A percentile compares a stretch with the other conserved stretches of the same genome.
Evolutionary conservation across 1,140 invertebrate genomes (phyloP).

Genomic region (Drosophila navojoa): DNA sequence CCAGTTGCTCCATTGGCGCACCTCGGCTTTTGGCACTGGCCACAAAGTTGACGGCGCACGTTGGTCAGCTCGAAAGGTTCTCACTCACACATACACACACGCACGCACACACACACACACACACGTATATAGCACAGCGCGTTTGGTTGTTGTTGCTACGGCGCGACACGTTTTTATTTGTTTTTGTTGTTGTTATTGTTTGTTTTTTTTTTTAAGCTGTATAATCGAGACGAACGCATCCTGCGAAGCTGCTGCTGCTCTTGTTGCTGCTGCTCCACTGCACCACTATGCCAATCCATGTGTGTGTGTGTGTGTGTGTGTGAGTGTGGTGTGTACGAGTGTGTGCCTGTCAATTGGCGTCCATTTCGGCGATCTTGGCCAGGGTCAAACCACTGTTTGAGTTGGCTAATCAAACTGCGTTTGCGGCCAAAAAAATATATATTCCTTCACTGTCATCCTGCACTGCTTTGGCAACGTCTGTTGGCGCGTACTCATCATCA

Average conservation of each 20-base stretch:
- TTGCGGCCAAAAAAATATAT: slow-evolving; percentile 65
- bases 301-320: slow-evolving; percentile 13
- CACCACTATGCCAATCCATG: slow-evolving; percentile 43
- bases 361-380: slow-evolving; percentile 73
- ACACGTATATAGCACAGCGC: slow-evolving; percentile 48
- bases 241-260: slow-evolving; percentile 33
- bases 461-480: slow-evolving; percentile 26
- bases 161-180: slow-evolving; percentile 45
- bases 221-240: slow-evolving; percentile 80
- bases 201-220: slow-evolving; percentile 67
- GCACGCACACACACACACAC: slow-evolving; percentile 22
- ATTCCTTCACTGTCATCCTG: slow-evolving; percentile 46
- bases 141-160: slow-evolving; percentile 56
- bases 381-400: slow-evolving; percentile 68
- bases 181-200: slow-evolving; percentile 58
- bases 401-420: slow-evolving; percentile 80
- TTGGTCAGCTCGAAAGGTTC: slow-evolving; percentile 62
- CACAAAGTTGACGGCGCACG: slow-evolving; percentile 49
- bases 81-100: slow-evolving; percentile 28
- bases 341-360: slow-evolving; percentile 64
- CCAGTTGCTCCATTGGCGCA: slow-evolving; percentile 58
- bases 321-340: slow-evolving; percentile 33
- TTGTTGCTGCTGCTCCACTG: slow-evolving; percentile 47
- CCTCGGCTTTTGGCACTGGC: slow-evolving; percentile 56
- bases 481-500: slow-evolving; percentile 32